A percentile compares a stretch with the other conserved stretches of the same genome.
Evolutionary conservation across 2,113 vertebrate genomes (phyloP).

Genomic region (Calypte anna): DNA sequence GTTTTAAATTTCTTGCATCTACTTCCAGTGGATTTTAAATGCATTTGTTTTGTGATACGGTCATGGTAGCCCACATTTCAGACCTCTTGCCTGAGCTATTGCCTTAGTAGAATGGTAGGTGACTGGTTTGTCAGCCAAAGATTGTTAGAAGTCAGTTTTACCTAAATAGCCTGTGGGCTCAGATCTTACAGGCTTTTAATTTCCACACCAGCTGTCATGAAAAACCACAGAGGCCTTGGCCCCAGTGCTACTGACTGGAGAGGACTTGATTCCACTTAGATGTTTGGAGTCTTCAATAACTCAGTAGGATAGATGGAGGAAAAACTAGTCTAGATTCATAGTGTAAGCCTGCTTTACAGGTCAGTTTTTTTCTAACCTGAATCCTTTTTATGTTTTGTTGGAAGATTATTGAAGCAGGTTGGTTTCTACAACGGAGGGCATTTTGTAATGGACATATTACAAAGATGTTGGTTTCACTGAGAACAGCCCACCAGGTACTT

Average conservation of each 20-base stretch:
- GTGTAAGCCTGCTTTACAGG: neutral
- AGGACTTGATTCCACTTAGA: neutral
- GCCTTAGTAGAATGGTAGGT: neutral
- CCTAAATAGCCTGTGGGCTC: neutral
- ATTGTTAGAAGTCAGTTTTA: neutral
- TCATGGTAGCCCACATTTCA: neutral
- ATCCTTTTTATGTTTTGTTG: neutral
- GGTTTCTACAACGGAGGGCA: neutral
- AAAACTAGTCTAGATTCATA: neutral
- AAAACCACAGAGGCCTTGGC: neutral
- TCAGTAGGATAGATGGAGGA: neutral
- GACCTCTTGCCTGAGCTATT: neutral
- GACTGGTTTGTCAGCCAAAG: neutral
- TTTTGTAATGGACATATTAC: neutral
- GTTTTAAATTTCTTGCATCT: neutral
- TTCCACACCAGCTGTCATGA: neutral
- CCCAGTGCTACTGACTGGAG: neutral
- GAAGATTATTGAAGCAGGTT: neutral
- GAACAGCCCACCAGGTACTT: neutral
- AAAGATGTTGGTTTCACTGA: neutral
- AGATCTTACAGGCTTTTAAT: neutral
- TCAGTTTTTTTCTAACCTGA: accelerated
- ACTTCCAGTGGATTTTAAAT: neutral
- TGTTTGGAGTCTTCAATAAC: neutral
- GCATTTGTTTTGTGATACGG: neutral